Evolutionary conservation across 2,888 invertebrate genomes (phyloP).

Genomic region (Cotesia congregata): DNA sequence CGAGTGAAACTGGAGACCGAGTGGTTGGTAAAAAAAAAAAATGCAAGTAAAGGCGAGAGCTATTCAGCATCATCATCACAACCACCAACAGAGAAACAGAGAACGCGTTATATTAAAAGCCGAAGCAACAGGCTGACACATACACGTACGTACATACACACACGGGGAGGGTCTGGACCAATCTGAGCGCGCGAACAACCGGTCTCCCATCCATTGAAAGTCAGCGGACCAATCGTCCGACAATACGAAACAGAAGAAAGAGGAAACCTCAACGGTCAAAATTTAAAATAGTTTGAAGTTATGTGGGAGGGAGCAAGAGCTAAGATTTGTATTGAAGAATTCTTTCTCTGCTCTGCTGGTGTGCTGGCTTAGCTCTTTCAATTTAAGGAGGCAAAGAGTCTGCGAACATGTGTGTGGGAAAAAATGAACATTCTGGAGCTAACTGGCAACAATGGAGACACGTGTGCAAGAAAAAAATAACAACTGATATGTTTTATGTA

Average conservation of each 20-base stretch:
- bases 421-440: neutral
- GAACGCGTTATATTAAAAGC: no score
- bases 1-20: neutral
- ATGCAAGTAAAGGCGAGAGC: neutral
- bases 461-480: neutral
- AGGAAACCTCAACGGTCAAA: neutral
- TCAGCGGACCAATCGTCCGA: neutral
- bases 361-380: neutral
- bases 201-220: neutral
- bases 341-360: neutral
- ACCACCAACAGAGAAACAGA: neutral
- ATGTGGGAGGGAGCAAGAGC: neutral
- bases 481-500: neutral
- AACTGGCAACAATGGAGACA: constrained; percentile 12
- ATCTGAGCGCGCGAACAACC: neutral
- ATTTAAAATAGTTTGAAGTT: neutral
- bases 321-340: neutral
- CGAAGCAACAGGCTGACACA: neutral
- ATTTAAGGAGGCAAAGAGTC: neutral
- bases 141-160: neutral
- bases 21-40: neutral
- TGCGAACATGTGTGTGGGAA: neutral
- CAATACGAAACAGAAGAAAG: neutral
- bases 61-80: neutral
- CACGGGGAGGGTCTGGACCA: neutral